phyloP scores from a whole-genome alignment of 2,113 vertebrate genomes.

The Desmodus rotundus region DNA sequence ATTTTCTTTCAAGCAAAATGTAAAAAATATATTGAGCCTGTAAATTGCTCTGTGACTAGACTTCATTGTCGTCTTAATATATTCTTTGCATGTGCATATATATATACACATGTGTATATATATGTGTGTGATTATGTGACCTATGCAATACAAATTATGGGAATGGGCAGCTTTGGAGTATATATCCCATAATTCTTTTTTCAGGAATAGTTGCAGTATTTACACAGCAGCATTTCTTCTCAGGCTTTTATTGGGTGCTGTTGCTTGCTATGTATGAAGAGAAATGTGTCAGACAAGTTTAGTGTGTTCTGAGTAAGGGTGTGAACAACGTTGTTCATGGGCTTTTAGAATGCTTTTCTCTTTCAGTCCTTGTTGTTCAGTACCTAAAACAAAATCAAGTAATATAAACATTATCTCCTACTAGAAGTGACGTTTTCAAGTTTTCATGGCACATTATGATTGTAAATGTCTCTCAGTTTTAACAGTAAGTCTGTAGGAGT shows the following conservation, averaged over 20 bases:
- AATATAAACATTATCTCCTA: slow-evolving; percentile 69
- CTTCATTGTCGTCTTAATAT: slow-evolving; percentile 87
- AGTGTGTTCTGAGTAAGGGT: slow-evolving; percentile 76
- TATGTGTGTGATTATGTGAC: slow-evolving; percentile 86
- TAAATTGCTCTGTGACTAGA: slow-evolving; percentile 87
- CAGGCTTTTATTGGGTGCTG: slow-evolving; percentile 89
- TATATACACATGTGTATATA: slow-evolving; percentile 75
- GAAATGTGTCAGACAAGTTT: slow-evolving; percentile 81
- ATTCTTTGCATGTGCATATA: slow-evolving; percentile 81
- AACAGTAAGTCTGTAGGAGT: slow-evolving; percentile 75
- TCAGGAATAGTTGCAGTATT: slow-evolving; percentile 91
- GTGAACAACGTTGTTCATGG: slow-evolving; percentile 76
- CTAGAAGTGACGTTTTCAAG: slow-evolving; percentile 68
- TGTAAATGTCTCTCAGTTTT: slow-evolving; percentile 79
- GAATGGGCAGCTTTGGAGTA: slow-evolving; percentile 81
- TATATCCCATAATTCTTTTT: slow-evolving; percentile 85
- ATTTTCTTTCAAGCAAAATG: slow-evolving; percentile 84
- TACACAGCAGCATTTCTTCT: slow-evolving; percentile 88
- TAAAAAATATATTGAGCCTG: slow-evolving; percentile 87
- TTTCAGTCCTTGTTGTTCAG: slow-evolving; percentile 71
- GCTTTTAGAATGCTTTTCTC: slow-evolving; percentile 69
- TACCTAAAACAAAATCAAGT: slow-evolving; percentile 70
- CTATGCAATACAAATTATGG: slow-evolving; percentile 92
- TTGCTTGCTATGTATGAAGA: slow-evolving; percentile 85
- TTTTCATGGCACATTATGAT: slow-evolving; percentile 79